These are phyloP conservation scores for Prinia subflava DNA, from an alignment of 2,113 vertebrate species.

Conservation along the genomic window DNA sequence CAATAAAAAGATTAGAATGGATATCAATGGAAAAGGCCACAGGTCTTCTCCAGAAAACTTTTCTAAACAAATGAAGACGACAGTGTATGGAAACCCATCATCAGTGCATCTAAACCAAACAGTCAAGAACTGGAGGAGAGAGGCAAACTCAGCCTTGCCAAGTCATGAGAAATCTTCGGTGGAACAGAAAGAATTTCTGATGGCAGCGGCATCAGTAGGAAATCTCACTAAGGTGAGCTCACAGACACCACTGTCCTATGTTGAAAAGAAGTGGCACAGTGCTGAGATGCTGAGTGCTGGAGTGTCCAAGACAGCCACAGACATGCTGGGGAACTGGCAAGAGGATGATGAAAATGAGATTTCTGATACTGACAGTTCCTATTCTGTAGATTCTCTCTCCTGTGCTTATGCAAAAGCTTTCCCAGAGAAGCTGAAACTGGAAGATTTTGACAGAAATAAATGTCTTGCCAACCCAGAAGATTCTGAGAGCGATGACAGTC, in stretches of 20 bases:
- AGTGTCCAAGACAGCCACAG: constrained; percentile 43
- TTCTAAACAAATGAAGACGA: constrained; percentile 14
- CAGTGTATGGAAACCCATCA: constrained; percentile 65
- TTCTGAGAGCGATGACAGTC: constrained; percentile 85
- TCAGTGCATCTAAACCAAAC: constrained; percentile 42
- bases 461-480: constrained; percentile 70
- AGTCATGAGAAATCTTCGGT: constrained; percentile 48
- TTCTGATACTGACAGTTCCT: constrained; percentile 88
- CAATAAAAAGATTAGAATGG: neutral
- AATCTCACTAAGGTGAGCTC: constrained; percentile 72
- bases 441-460: constrained; percentile 58
- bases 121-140: constrained; percentile 53
- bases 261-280: constrained; percentile 77
- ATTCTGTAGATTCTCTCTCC: constrained; percentile 91
- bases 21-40: constrained; percentile 11
- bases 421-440: constrained; percentile 67
- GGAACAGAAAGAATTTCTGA: constrained; percentile 60
- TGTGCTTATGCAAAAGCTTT: constrained; percentile 75
- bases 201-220: constrained; percentile 73
- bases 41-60: constrained; percentile 29
- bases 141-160: constrained; percentile 25
- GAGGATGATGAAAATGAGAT: constrained; percentile 65
- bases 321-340: constrained; percentile 50
- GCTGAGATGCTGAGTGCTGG: constrained; percentile 73
- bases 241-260: neutral